Percentiles rank a stretch among this genome's conserved stretches.
These are phyloP conservation scores for Sphaeramia orbicularis DNA, from an alignment of 2,797 vertebrate species.

Conservation along the genomic window DNA sequence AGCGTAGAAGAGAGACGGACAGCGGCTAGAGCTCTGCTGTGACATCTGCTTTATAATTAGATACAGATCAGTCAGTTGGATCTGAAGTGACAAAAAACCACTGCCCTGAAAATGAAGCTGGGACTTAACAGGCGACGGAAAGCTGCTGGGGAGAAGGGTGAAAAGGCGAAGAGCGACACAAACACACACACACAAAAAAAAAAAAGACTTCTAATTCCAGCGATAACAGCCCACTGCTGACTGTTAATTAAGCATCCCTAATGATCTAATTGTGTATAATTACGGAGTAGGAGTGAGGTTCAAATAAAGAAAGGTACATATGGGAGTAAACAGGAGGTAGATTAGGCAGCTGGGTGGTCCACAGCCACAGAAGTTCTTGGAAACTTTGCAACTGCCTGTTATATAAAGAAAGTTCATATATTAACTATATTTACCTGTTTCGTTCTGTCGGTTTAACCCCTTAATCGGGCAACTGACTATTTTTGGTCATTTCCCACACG, in stretches of 20 bases:
- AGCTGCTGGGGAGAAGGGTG: neutral
- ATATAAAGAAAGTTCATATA: too few relatives aligned
- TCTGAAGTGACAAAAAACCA: neutral
- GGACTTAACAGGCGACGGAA: neutral
- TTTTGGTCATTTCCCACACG: too few relatives aligned
- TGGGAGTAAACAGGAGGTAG: constrained; percentile 18
- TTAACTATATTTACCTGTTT: too few relatives aligned
- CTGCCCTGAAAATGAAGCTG: neutral
- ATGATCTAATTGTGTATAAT: constrained; percentile 64
- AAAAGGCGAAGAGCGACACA: neutral
- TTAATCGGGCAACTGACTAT: too few relatives aligned
- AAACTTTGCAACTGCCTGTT: neutral
- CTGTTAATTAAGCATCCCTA: constrained; percentile 53
- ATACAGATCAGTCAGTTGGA: constrained; percentile 3
- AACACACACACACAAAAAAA: constrained; percentile 14
- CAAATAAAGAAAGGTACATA: constrained; percentile 17
- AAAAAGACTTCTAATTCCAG: constrained; percentile 27
- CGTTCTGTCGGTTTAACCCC: too few relatives aligned
- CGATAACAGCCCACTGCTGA: constrained; percentile 40
- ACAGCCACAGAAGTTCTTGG: neutral
- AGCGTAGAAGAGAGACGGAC: neutral
- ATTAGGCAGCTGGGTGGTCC: constrained; percentile 6
- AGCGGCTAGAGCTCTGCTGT: neutral
- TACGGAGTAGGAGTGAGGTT: constrained; percentile 30
- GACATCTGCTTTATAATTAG: constrained; percentile 4